These are phyloP conservation scores for Lacanobia oleracea DNA, from an alignment of 2,888 invertebrate genomes.

Conservation along the genomic window DNA sequence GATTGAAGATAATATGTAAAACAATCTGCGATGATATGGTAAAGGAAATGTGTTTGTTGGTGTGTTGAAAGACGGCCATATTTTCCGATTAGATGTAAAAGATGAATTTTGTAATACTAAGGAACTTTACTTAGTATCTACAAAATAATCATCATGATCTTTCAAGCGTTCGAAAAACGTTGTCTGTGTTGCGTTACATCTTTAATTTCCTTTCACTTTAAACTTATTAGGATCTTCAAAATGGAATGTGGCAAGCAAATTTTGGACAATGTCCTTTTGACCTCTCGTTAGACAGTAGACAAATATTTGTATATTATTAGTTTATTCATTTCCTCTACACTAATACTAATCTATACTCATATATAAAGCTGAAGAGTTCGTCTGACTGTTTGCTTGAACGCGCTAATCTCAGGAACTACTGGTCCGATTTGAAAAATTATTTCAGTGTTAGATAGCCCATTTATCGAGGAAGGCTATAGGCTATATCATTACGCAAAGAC, in stretches of 20 bases:
- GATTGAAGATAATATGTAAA: conserved; percentile 53
- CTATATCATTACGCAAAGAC: no score
- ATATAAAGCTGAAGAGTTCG: no score
- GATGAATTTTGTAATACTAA: conserved; percentile 16
- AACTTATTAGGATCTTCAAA: background rate
- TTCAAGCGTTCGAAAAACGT: background rate
- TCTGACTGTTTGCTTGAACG: no score
- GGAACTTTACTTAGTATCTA: background rate
- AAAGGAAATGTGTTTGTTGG: conserved; percentile 33
- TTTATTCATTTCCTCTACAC: no score
- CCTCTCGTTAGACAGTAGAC: background rate
- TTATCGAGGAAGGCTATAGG: no score
- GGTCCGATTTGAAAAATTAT: no score
- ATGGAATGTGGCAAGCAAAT: background rate
- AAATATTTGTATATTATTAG: background rate
- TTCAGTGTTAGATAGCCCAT: no score
- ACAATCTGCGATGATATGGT: conserved; percentile 25
- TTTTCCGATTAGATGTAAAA: conserved; percentile 11
- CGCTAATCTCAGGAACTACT: no score
- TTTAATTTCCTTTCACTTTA: background rate
- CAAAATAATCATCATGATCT: background rate
- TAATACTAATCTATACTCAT: no score
- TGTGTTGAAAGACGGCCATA: conserved; percentile 24
- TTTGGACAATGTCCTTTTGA: background rate
- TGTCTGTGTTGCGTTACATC: background rate